Evolutionary conservation across 2,797 vertebrate species (phyloP), one percentile per base, ranked within the genome.

Genomic region (Sebastolobus alascanus): DNA sequence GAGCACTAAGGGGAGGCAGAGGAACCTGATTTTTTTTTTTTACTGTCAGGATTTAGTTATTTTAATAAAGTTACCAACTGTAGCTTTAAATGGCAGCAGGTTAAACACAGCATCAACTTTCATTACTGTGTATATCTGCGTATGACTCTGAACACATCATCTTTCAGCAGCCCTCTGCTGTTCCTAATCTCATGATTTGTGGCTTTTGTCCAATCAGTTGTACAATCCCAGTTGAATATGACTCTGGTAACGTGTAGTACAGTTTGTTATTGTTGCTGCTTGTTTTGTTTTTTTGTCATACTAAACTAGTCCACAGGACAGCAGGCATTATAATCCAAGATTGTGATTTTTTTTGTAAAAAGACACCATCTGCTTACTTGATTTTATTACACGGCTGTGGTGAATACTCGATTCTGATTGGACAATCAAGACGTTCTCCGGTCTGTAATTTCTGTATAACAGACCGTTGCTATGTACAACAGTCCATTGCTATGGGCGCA

Each of bases 341-440:
- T 81, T 69, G 80, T 3, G 35, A 59, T 72, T 58, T 77, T 77
- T 70, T 84, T 59, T 55, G 50, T 33, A 73, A 78, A 89, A 91
- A 75, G 67, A 83, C 76, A 73, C 89, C 82, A 90, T 88, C 84
- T 91, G 90, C 68, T 84, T 35, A 43, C 27, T 84, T 82, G 66
- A 68, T 65, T 16, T 79, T 75, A 46, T 74, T 58, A 25, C 25
- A 25, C 25, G 25, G 25, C 25, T 25, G 25, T 25, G 25, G 25
- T 25, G 25, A 25, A 25, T 25, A 25, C 25, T 25, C 25, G 25
- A 25, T 25, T 25, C 25, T 25, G 25, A 25, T 25, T 25, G 25
- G 25, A 25, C 25, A 25, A 25, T 25, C 25, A 25, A 25, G 25
- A 25, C 25, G 25, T 25, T 25, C 25, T 25, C 25, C 25, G 25